Conservation (phyloP, 2,888 invertebrate genomes). For the Hemicrepidius hirtus region DNA sequence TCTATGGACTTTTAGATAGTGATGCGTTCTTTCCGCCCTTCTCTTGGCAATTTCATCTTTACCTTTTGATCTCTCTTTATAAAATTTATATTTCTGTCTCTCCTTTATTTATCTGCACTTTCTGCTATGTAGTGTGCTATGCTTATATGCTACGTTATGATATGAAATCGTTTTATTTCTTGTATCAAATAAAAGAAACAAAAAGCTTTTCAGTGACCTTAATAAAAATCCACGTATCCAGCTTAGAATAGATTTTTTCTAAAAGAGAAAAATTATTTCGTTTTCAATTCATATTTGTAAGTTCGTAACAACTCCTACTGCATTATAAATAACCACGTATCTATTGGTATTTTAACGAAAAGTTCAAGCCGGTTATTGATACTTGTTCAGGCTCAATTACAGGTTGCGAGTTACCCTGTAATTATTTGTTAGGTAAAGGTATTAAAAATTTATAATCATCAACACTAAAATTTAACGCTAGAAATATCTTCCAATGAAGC, state of each 20-base stretch:
- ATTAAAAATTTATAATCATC: conserved; percentile 32
- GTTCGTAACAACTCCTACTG: conserved; percentile 16
- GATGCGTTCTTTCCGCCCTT: too few species aligned
- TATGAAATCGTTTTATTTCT: too few species aligned
- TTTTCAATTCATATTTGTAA: conserved; percentile 20
- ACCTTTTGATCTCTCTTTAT: too few species aligned
- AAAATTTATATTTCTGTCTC: too few species aligned
- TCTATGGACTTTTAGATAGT: too few species aligned
- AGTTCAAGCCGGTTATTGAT: conserved; percentile 19
- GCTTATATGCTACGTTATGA: too few species aligned
- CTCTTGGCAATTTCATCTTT: too few species aligned
- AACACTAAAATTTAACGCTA: conserved; percentile 31
- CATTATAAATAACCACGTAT: conserved; percentile 32
- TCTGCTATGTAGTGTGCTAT: too few species aligned
- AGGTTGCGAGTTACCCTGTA: conserved; percentile 27
- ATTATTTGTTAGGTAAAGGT: conserved; percentile 28
- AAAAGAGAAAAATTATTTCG: not conserved
- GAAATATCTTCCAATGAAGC: conserved; percentile 23
- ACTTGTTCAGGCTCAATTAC: conserved; percentile 27
- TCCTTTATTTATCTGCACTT: too few species aligned
- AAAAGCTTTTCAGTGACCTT: not conserved
- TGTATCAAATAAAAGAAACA: too few species aligned
- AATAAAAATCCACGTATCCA: not conserved
- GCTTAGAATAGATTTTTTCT: not conserved
- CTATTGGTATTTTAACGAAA: conserved; percentile 27